Base-by-base conservation (phyloP, 2,888 invertebrate genomes). In the Zhuqinia jingwanae region DNA sequence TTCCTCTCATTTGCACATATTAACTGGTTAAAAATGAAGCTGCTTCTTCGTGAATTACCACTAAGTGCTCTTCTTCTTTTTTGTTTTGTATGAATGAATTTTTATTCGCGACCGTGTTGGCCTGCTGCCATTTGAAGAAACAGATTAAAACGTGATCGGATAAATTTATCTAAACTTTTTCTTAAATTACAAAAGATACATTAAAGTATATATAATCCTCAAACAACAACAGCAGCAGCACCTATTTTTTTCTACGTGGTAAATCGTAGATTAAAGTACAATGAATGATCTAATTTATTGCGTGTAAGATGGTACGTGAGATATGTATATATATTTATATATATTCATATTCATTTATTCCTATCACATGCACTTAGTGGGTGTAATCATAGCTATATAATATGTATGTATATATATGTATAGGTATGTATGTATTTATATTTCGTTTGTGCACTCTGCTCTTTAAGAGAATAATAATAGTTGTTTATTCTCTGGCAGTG, bases 231-330 rank as follows among this genome's bases (percentile, higher is more conserved):
- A 68, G 20, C 6, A 68, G 17, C 20, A 68, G 20, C 22, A 45
- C 45, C 42, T 68, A 17, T 36, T 68, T 45, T 36, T 68, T 45
- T 68, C 42, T 45, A 68, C 36, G 42, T 68, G 45, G 68, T 68
- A 68, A 68, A 45, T 42, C 22, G 20, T 22, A 45, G 1, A n/a
- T 45, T 20, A 22, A 68, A 68, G 20, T 27, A 68, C 68, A 68
- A 68, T 68, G 68, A 45, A 45, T 68, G 68, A 36, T 68, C 68
- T 68, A 68, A 68, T 68, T 68, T 68, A 68, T 68, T 45, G 68
- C 45, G 68, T 68, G 68, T 68, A 68, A 68, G 68, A 68, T 68
- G 68, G 68, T 68, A 68, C 68, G 68, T 68, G 68, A 68, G 68
- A 68, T 68, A 68, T 68, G 68, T 68, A 42, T 20, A 58, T 25